Evolutionary conservation across 2,888 invertebrate genomes (phyloP).

Genomic region (Lingula anatina): DNA sequence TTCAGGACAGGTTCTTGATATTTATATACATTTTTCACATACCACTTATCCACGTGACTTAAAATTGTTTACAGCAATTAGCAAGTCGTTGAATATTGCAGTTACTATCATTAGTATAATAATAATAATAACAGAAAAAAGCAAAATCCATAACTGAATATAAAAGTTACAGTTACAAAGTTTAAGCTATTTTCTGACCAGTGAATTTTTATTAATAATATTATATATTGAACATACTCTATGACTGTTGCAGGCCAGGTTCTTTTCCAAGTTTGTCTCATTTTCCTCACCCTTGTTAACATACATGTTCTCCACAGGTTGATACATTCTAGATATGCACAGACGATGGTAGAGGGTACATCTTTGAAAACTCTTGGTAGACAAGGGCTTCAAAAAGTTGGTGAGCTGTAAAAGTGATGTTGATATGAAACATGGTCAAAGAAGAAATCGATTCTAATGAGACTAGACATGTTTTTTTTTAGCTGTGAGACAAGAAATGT

Average conservation of each 20-base stretch:
- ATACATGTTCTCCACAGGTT: conserved; percentile 15
- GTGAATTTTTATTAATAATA: background rate
- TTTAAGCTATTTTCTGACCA: background rate
- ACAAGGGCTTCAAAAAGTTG: conserved; percentile 1
- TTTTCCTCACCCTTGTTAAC: conserved; percentile 17
- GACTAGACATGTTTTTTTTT: too few species aligned
- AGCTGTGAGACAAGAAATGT: too few species aligned
- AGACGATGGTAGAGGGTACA: background rate
- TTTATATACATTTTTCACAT: too few species aligned
- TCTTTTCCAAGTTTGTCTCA: conserved; percentile 11
- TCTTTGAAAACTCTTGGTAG: background rate
- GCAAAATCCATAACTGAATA: background rate
- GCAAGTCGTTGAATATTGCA: too few species aligned
- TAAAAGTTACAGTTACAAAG: background rate
- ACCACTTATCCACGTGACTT: too few species aligned
- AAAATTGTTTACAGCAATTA: too few species aligned
- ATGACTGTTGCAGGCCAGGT: conserved; percentile 18
- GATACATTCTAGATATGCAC: background rate
- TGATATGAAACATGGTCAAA: background rate
- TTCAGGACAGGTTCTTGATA: too few species aligned
- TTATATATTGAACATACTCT: conserved; percentile 11
- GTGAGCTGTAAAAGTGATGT: background rate
- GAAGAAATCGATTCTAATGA: background rate
- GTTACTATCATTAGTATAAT: too few species aligned
- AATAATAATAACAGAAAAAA: too few species aligned